phyloP scores from a whole-genome alignment of 92 coral and sea anemone species.

The Diadumene lineata region DNA sequence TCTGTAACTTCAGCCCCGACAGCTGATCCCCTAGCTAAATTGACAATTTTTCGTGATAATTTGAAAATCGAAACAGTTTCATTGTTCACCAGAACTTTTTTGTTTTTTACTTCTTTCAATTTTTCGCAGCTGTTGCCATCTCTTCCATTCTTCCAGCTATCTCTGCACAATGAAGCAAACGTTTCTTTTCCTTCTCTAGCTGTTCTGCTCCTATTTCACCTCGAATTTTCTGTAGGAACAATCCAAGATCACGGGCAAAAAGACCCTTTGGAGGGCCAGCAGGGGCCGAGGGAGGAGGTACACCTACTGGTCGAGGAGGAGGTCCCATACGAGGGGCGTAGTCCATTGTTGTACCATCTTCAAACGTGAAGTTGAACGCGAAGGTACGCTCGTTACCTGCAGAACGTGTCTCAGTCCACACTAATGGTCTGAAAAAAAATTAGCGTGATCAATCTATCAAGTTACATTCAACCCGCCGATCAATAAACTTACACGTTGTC shows the following conservation, averaged over 20 bases:
- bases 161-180: slow-evolving; percentile 62
- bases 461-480: not conserved
- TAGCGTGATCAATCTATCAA: not conserved
- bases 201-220: slow-evolving; percentile 59
- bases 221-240: slow-evolving; percentile 61
- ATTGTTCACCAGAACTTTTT: not conserved
- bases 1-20: too few species aligned
- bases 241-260: slow-evolving; percentile 63
- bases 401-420: slow-evolving; percentile 44
- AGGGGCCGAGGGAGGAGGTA: slow-evolving; percentile 12
- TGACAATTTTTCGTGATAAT: too few species aligned
- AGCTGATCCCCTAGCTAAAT: too few species aligned
- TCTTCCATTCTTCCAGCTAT: slow-evolving; percentile 67
- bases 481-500: slow-evolving; percentile 38
- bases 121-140: slow-evolving; percentile 38
- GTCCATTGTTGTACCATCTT: slow-evolving; percentile 62
- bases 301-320: slow-evolving; percentile 11
- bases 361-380: slow-evolving; percentile 57
- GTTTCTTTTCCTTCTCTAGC: slow-evolving; percentile 54
- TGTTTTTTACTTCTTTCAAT: not conserved
- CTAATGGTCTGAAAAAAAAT: slow-evolving; percentile 34
- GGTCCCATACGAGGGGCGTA: slow-evolving; percentile 46
- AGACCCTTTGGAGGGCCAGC: slow-evolving; percentile 46
- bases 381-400: slow-evolving; percentile 34
- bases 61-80: too few species aligned